Percentiles rank a stretch among this genome's conserved stretches.
These are phyloP conservation scores for Tetramorium simillimum DNA, from an alignment of 1,140 invertebrate species.

Conservation along the genomic window DNA sequence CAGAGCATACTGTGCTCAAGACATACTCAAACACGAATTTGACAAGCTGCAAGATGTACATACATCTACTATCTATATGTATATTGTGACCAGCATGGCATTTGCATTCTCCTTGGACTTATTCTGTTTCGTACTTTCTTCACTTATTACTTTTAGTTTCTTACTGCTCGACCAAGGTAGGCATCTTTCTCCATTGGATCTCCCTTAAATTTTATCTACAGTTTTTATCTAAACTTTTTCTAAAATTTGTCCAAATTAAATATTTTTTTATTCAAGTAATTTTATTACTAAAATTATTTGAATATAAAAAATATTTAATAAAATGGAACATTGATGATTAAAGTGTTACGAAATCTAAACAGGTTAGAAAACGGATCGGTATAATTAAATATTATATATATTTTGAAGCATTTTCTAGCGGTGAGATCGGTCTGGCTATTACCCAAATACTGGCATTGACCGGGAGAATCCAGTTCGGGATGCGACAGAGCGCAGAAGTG, in stretches of 20 bases:
- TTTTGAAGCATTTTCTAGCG: constrained; percentile 86
- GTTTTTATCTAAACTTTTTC: too few species aligned
- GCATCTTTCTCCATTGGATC: neutral
- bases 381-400: constrained; percentile 11
- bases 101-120: constrained; percentile 91
- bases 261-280: too few species aligned
- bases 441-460: constrained; percentile 86
- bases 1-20: constrained; percentile 92
- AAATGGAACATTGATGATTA: neutral
- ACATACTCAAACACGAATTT: constrained; percentile 92
- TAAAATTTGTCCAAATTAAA: neutral
- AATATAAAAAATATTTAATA: neutral
- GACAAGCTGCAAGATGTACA: constrained; percentile 89
- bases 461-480: constrained; percentile 91
- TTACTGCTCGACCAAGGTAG: constrained; percentile 82
- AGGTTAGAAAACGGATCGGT: neutral
- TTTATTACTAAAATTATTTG: neutral
- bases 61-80: constrained; percentile 90
- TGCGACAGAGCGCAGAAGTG: constrained; percentile 91
- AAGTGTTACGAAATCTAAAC: neutral
- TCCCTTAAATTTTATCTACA: neutral
- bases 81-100: constrained; percentile 88
- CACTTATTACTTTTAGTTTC: constrained; percentile 88
- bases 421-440: constrained; percentile 87
- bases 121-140: constrained; percentile 90